Evolutionary conservation across 2,888 invertebrate genomes (phyloP).

Genomic region (Protodeltote pygarga): DNA sequence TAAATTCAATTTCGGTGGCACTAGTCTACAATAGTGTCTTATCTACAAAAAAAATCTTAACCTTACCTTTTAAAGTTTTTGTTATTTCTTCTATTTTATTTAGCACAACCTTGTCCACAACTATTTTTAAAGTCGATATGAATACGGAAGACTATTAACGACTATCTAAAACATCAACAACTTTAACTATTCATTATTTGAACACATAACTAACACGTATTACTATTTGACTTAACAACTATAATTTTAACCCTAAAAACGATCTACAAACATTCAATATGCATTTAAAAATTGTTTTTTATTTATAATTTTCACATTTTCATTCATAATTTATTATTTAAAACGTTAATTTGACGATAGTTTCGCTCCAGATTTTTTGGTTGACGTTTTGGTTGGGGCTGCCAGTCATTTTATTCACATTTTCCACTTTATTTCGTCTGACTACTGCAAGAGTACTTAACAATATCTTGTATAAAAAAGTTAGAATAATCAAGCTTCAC

Average conservation of each 20-base stretch:
- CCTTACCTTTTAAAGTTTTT: slow-evolving; percentile 73
- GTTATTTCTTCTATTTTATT: slow-evolving; percentile 72
- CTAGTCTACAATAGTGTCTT: too few relatives aligned
- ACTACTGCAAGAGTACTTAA: too few relatives aligned
- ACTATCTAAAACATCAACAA: slow-evolving; percentile 52
- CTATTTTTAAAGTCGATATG: slow-evolving; percentile 54
- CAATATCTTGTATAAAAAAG: neutral
- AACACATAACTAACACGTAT: slow-evolving; percentile 51
- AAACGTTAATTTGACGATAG: slow-evolving; percentile 62
- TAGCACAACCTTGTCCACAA: slow-evolving; percentile 74
- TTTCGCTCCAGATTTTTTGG: slow-evolving; percentile 74
- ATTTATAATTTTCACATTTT: slow-evolving; percentile 63
- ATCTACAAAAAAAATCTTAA: slow-evolving; percentile 3
- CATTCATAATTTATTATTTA: slow-evolving; percentile 77
- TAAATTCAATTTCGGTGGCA: too few relatives aligned
- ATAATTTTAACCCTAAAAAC: slow-evolving; percentile 35
- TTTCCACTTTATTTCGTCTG: too few relatives aligned
- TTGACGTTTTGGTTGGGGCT: slow-evolving; percentile 71
- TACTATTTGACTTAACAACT: slow-evolving; percentile 46
- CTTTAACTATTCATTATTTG: slow-evolving; percentile 38
- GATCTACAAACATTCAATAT: slow-evolving; percentile 34
- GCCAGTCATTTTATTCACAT: slow-evolving; percentile 35
- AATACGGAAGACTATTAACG: slow-evolving; percentile 54
- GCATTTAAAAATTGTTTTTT: slow-evolving; percentile 44
- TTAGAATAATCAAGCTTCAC: neutral